A percentile compares a stretch with the other conserved stretches of the same genome.
Evolutionary conservation across 2,113 vertebrate species (phyloP).

Genomic region (Tympanuchus pallidicinctus): DNA sequence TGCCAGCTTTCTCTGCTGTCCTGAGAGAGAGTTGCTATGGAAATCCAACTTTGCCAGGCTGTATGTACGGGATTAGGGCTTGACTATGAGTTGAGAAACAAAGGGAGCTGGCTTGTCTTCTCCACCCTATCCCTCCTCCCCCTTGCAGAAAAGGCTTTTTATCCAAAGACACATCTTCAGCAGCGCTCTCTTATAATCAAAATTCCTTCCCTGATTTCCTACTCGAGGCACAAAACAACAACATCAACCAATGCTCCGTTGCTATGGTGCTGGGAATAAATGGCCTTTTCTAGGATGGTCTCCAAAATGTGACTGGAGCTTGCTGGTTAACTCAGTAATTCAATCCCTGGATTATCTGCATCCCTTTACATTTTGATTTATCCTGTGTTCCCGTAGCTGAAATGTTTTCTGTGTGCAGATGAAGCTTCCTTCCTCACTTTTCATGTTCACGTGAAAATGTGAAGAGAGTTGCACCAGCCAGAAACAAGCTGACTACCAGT

Average conservation of each 20-base stretch:
- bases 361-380: neutral
- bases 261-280: constrained; percentile 15
- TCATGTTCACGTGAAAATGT: neutral
- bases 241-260: neutral
- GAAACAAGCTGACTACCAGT: neutral
- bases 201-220: constrained; percentile 35
- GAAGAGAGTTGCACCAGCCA: neutral
- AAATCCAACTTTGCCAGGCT: constrained; percentile 8
- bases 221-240: neutral
- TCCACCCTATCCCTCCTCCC: too few relatives aligned
- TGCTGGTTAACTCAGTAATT: neutral
- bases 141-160: constrained; percentile 9
- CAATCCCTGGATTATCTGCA: neutral
- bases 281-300: neutral
- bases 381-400: neutral
- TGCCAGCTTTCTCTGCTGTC: constrained; percentile 23
- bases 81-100: constrained; percentile 39
- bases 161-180: constrained; percentile 53
- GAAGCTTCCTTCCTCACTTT: neutral
- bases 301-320: neutral
- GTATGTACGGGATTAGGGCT: neutral
- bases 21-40: constrained; percentile 35
- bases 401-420: neutral
- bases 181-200: constrained; percentile 15
- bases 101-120: constrained; percentile 1